A percentile compares a stretch with the other conserved stretches of the same genome.
phyloP scores from a whole-genome alignment of 2,888 invertebrate genomes.

The Agonopterix arenella region DNA sequence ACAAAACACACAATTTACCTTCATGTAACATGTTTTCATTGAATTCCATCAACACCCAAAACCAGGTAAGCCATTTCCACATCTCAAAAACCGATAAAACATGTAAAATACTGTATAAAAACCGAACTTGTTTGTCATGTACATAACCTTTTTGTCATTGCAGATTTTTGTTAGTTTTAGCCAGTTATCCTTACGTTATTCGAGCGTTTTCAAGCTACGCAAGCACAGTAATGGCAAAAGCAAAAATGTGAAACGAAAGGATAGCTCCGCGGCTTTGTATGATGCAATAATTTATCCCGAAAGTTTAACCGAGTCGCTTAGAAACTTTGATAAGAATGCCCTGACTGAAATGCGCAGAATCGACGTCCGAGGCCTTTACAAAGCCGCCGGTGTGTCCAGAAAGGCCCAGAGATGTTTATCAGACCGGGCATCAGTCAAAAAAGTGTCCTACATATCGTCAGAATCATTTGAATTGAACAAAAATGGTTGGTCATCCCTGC shows the following conservation, averaged over 20 bases:
- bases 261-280: conserved; percentile 29
- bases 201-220: conserved; percentile 60
- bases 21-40: conserved; percentile 77
- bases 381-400: conserved; percentile 23
- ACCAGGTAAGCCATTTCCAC: conserved; percentile 48
- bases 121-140: conserved; percentile 42
- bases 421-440: conserved; percentile 35
- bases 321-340: conserved; percentile 64
- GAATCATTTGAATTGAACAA: conserved; percentile 62
- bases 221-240: conserved; percentile 49
- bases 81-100: neutral
- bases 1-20: conserved; percentile 54
- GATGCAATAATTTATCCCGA: conserved; percentile 57
- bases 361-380: conserved; percentile 40
- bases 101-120: conserved; percentile 2
- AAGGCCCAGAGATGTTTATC: conserved; percentile 13
- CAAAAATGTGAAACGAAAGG: conserved; percentile 53
- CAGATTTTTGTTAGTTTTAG: conserved; percentile 74
- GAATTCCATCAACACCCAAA: conserved; percentile 73
- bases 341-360: conserved; percentile 52
- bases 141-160: conserved; percentile 58
- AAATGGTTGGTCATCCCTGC: conserved; percentile 45
- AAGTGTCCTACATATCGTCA: conserved; percentile 54
- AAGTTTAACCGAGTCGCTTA: conserved; percentile 55
- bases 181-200: conserved; percentile 64